phyloP scores from a whole-genome alignment of 2,797 vertebrate genomes.

The Novumbra hubbsi region DNA sequence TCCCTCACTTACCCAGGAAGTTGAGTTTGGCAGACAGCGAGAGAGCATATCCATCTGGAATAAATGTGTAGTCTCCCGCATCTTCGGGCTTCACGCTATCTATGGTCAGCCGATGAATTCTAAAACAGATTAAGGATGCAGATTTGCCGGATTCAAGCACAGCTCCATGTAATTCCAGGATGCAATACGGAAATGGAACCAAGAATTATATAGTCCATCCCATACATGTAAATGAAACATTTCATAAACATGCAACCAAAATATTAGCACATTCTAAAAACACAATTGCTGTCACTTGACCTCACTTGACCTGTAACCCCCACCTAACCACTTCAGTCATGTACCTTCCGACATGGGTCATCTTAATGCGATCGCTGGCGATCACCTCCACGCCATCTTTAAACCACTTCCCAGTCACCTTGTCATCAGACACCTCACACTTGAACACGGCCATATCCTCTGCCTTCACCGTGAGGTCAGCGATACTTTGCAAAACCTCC shows the following conservation, averaged over 20 bases:
- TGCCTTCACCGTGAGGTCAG: conserved; percentile 87
- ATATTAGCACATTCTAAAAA: background rate
- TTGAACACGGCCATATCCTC: conserved; percentile 88
- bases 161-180: background rate
- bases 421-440: conserved; percentile 92
- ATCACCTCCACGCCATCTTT: conserved; percentile 86
- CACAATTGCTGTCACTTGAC: no score
- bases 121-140: conserved; percentile 46
- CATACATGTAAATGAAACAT: background rate
- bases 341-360: conserved; percentile 84
- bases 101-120: conserved; percentile 83
- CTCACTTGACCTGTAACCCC: background rate
- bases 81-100: conserved; percentile 82
- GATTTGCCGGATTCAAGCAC: background rate
- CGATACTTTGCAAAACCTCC: conserved; percentile 88
- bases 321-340: background rate
- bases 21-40: conserved; percentile 91
- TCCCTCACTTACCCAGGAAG: conserved; percentile 81
- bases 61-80: conserved; percentile 88
- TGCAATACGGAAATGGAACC: background rate
- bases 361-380: conserved; percentile 80
- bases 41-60: conserved; percentile 89
- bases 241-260: background rate
- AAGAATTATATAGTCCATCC: background rate
- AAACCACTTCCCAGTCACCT: conserved; percentile 91